phyloP scores from a whole-genome alignment of 2,113 vertebrate species.

The Sinosuthora webbiana region DNA sequence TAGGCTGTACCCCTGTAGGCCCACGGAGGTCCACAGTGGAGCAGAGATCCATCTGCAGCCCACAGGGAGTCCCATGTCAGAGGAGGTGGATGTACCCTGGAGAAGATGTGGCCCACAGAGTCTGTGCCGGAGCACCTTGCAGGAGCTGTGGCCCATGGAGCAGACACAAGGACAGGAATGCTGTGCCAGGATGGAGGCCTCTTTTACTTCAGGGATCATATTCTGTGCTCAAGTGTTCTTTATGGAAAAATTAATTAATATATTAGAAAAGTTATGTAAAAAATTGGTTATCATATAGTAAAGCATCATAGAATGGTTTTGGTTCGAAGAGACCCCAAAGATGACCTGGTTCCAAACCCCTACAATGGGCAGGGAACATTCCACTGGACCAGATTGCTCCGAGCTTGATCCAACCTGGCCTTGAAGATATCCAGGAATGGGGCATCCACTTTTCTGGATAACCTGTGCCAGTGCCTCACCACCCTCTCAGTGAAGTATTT shows the following conservation, averaged over 20 bases:
- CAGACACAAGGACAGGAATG: background rate
- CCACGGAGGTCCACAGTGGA: rapidly evolving
- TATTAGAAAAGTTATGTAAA: background rate
- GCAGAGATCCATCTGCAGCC: background rate
- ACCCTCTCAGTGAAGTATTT: background rate
- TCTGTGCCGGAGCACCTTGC: background rate
- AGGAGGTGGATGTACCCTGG: too few relatives aligned
- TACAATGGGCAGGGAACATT: background rate
- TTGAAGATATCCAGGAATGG: background rate
- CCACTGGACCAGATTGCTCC: background rate
- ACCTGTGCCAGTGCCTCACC: background rate
- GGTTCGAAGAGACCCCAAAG: background rate
- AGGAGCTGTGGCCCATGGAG: background rate
- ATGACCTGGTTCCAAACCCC: background rate
- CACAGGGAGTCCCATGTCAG: rapidly evolving
- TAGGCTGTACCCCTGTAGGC: background rate
- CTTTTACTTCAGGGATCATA: background rate
- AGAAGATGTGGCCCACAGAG: background rate
- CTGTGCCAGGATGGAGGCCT: background rate
- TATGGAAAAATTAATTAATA: background rate
- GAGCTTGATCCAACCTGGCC: background rate
- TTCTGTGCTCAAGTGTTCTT: background rate
- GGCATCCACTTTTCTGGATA: background rate
- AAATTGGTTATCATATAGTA: background rate
- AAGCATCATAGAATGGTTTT: background rate